phyloP scores from a whole-genome alignment of 1,140 invertebrate genomes.

The Zophobas morio region DNA sequence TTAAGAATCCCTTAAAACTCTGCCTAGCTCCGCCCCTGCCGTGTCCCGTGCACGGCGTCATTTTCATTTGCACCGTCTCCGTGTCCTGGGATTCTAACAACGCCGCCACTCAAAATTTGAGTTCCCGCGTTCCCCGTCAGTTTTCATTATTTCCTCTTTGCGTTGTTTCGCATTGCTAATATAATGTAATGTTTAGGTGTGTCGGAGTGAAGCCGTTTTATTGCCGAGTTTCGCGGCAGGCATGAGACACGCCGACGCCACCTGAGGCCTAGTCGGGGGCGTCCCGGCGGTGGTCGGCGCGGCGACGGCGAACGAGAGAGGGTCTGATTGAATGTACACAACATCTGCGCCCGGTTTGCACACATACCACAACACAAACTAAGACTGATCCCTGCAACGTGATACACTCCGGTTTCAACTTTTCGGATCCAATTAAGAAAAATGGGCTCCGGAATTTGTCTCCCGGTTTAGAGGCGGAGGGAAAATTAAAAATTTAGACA shows the following conservation, averaged over 20 bases:
- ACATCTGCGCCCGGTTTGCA: constrained; percentile 46
- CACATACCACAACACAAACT: constrained; percentile 8
- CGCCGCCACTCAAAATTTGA: constrained; percentile 13
- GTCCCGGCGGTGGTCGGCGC: constrained; percentile 43
- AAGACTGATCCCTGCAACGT: constrained; percentile 16
- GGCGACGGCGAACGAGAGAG: constrained; percentile 21
- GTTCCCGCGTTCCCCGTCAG: neutral
- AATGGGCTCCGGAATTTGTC: no score
- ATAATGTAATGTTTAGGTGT: constrained; percentile 12
- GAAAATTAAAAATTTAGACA: neutral
- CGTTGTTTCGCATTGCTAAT: constrained; percentile 9
- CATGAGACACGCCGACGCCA: constrained; percentile 38
- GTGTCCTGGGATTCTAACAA: neutral
- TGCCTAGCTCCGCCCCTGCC: no score
- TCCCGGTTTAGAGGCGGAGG: neutral
- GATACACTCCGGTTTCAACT: neutral
- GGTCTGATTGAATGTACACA: constrained; percentile 54
- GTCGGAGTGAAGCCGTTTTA: neutral
- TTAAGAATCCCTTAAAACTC: no score
- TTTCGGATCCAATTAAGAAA: no score
- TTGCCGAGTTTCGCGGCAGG: constrained; percentile 19
- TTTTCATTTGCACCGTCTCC: neutral
- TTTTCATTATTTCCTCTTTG: constrained; percentile 17
- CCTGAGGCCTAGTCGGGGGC: constrained; percentile 35
- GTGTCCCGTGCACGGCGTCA: neutral